Evolutionary conservation across 2,113 vertebrate genomes (phyloP).

Genomic region (Centropristis striata): DNA sequence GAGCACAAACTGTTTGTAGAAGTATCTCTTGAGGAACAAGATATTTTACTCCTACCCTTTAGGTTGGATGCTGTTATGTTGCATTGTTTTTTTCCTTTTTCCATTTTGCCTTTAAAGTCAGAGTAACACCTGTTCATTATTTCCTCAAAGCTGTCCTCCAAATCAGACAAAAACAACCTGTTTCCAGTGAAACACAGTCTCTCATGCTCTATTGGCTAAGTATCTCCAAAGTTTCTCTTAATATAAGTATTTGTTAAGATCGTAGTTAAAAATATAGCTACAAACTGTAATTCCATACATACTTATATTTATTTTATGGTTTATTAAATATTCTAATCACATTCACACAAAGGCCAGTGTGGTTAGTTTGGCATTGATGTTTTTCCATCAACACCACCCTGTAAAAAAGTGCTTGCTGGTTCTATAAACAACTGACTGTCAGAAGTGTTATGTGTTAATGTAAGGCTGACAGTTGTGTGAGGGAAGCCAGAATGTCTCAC

Average conservation of each 20-base stretch:
- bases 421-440: slow-evolving; percentile 51
- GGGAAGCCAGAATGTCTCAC: slow-evolving; percentile 54
- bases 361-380: not conserved
- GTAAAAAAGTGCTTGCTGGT: slow-evolving; percentile 35
- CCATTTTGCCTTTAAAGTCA: not conserved
- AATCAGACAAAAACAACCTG: not conserved
- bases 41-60: no score
- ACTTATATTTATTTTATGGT: not conserved
- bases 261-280: not conserved
- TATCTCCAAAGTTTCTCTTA: not conserved
- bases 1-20: no score
- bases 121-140: not conserved
- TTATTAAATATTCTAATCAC: not conserved
- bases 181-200: not conserved
- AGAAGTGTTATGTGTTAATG: slow-evolving; percentile 53
- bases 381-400: slow-evolving; percentile 10
- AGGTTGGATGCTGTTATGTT: no score
- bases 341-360: not conserved
- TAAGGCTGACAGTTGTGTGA: slow-evolving; percentile 64
- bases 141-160: not conserved
- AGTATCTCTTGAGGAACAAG: no score
- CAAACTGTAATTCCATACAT: not conserved
- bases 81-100: not conserved
- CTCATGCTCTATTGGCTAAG: not conserved
- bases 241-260: not conserved